phyloP scores from a whole-genome alignment of 2,888 invertebrate genomes.

The Acanthosepion lycidas region DNA sequence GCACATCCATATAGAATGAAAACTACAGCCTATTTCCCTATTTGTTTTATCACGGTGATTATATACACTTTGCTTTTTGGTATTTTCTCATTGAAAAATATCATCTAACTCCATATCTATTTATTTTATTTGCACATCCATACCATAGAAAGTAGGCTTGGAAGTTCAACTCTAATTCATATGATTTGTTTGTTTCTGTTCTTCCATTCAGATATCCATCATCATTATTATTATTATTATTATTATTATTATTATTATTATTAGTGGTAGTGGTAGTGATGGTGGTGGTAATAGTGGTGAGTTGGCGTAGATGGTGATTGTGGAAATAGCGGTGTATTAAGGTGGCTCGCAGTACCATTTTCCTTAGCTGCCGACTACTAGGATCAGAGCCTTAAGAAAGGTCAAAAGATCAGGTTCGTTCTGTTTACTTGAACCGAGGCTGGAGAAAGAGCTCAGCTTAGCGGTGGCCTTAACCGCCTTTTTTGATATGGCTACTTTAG shows the following conservation, averaged over 20 bases:
- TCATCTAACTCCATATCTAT: too few species aligned
- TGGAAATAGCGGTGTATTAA: not conserved
- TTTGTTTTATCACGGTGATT: too few species aligned
- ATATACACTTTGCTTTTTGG: too few species aligned
- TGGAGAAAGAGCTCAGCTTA: slow-evolving; percentile 2
- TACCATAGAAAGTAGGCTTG: not conserved
- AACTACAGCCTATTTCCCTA: too few species aligned
- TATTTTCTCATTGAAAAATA: too few species aligned
- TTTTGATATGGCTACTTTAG: not conserved
- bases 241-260: slow-evolving; percentile 16
- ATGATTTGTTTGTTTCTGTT: not conserved
- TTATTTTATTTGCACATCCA: too few species aligned
- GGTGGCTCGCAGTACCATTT: not conserved
- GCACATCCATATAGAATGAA: too few species aligned
- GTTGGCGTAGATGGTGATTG: not conserved
- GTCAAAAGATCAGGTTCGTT: slow-evolving; percentile 11
- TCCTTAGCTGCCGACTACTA: not conserved
- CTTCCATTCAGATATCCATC: not conserved
- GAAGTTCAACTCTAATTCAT: not conserved
- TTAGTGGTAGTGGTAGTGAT: not conserved
- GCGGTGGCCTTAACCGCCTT: not conserved
- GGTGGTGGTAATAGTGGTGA: not conserved
- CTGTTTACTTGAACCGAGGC: not conserved
- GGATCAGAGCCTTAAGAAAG: not conserved
- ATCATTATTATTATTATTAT: not conserved